Conservation (phyloP, 2,888 invertebrate species). For the Heliconius erato region DNA sequence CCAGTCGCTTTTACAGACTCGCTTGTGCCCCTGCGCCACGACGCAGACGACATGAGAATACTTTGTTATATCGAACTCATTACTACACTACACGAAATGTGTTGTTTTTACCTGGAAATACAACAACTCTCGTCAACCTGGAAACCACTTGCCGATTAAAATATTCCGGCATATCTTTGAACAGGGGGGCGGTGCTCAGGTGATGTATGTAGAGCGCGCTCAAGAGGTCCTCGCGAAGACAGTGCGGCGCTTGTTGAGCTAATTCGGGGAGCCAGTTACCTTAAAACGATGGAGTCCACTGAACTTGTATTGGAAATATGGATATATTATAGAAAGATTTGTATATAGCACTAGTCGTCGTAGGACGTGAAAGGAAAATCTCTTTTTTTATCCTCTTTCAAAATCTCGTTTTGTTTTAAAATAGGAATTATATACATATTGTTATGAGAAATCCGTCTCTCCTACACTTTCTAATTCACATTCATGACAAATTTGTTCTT, state of each 20-base stretch:
- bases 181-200: conserved; percentile 63
- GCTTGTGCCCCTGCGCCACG: too few relatives aligned
- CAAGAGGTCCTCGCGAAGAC: conserved; percentile 72
- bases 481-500: too few relatives aligned
- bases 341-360: background rate
- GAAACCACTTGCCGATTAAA: conserved; percentile 71
- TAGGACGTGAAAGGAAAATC: too few relatives aligned
- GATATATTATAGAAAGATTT: background rate
- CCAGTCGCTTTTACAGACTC: too few relatives aligned
- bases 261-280: conserved; percentile 76
- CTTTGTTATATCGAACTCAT: too few relatives aligned
- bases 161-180: conserved; percentile 67
- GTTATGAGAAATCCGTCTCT: too few relatives aligned
- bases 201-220: conserved; percentile 73
- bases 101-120: conserved; percentile 68
- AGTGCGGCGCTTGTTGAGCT: conserved; percentile 66
- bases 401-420: too few relatives aligned
- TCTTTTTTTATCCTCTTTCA: too few relatives aligned
- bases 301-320: background rate
- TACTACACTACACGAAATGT: too few relatives aligned
- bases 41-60: too few relatives aligned
- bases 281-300: conserved; percentile 47
- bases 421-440: too few relatives aligned
- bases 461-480: too few relatives aligned
- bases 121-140: conserved; percentile 65